Conservation (phyloP, 2,797 vertebrate genomes). For the Limnodromus scolopaceus region DNA sequence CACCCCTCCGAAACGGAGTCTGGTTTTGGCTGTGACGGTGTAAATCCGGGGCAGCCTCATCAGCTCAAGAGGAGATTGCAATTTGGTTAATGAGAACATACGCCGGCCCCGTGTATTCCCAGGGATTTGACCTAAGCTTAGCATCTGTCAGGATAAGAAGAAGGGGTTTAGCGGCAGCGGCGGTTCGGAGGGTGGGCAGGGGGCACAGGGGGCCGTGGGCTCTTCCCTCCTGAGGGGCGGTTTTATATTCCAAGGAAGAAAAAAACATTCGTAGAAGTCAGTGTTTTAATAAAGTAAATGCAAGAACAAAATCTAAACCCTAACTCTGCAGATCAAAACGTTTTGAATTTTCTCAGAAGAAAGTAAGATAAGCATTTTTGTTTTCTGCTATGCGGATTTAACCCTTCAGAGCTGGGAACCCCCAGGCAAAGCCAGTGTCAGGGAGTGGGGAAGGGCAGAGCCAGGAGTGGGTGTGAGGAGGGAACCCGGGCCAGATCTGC, state of each 20-base stretch:
- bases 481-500: not conserved
- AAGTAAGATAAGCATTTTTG: not conserved
- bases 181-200: not conserved
- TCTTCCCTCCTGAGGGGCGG: not conserved
- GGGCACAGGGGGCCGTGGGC: not conserved
- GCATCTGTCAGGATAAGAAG: conserved; percentile 33
- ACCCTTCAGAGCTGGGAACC: not conserved
- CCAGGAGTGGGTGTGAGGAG: not conserved
- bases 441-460: not conserved
- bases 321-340: not conserved
- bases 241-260: not conserved
- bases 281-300: not conserved
- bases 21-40: not conserved
- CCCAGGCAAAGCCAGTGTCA: not conserved
- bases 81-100: not conserved
- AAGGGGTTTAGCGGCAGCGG: not conserved
- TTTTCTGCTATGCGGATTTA: not conserved
- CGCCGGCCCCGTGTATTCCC: not conserved
- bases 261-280: not conserved
- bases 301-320: not conserved
- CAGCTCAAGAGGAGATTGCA: conserved; percentile 43
- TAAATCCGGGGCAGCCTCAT: conserved; percentile 22
- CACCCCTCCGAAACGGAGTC: accelerated
- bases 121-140: conserved; percentile 45
- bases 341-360: not conserved